Base-by-base conservation (phyloP, 1,140 invertebrate species). In the Grapholita molesta region DNA sequence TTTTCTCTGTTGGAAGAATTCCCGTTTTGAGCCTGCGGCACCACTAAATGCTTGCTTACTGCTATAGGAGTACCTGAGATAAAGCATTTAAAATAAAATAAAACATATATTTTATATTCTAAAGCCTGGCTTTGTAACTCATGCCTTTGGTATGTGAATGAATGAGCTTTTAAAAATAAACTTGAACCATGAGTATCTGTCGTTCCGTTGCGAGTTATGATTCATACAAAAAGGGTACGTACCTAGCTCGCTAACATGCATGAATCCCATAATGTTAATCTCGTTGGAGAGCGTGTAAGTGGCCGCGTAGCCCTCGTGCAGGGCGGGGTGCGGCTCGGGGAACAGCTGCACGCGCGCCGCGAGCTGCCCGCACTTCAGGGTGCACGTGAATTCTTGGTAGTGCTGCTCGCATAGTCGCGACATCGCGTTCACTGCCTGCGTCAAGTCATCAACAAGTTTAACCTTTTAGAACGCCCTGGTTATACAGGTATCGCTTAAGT, bases 1-100 rank as follows among this genome's bases (percentile, higher is more conserved):
- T 93, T 92, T 92, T 94, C 84, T 92, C 93, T 86, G 28, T 71
- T 72, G 77, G 93, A 48, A 85, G 78, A 66, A 93, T 82, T 88
- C 23, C 67, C 77, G n/a, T 76, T 32, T 77, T 91, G 86, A 35
- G 86, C 79, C 74, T 93, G 94, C 0, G 98, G 97, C 69, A 99
- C 92, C 8, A 99, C 94, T 55, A 99, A 93, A 92, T 99, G 98
- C 25, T 97, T 94, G 55, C 97, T 99, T 68, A 98, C 93, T 3
- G 97, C 96, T 75, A 97, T 97, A n/a, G 98, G 98, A 75, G 97
- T 99, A n/a, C 97, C 97, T 92, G 72, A 38, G 57, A 75, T 72
- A 35, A 68, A 12, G 52, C 42, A 64, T 11, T 68, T 12, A 52
- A 21, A n/a, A n/a, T n/a, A n/a, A n/a, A n/a, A n/a, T n/a, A n/a